Evolutionary conservation across 2,888 invertebrate species (phyloP).

Genomic region (Melanotus villosus): DNA sequence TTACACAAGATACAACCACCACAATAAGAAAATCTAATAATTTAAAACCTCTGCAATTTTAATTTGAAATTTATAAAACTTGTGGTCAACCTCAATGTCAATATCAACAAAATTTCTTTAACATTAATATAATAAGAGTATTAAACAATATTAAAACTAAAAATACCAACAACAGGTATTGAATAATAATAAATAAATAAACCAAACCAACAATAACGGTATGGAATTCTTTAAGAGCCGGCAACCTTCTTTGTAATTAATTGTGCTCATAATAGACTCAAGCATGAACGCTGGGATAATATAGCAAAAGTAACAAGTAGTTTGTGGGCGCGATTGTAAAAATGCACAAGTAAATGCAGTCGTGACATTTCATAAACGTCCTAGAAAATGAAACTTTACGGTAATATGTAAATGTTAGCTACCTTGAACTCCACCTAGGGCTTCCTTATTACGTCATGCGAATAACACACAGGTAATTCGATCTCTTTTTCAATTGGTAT

Average conservation of each 20-base stretch:
- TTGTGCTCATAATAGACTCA: neutral
- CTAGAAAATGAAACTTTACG: conserved; percentile 58
- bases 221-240: conserved; percentile 40
- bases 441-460: conserved; percentile 53
- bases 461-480: conserved; percentile 19
- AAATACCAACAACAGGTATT: neutral
- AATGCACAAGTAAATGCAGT: conserved; percentile 48
- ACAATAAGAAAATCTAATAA: too few relatives aligned
- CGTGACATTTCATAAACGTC: conserved; percentile 52
- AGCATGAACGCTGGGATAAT: conserved; percentile 2
- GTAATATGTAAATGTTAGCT: conserved; percentile 54
- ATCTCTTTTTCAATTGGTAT: neutral
- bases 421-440: conserved; percentile 60
- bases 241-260: conserved; percentile 46
- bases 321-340: conserved; percentile 52
- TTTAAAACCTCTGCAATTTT: too few relatives aligned
- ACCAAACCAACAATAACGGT: conserved; percentile 46
- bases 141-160: too few relatives aligned
- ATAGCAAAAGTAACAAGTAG: conserved; percentile 18
- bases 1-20: too few relatives aligned
- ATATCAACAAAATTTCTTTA: too few relatives aligned
- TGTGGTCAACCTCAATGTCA: too few relatives aligned
- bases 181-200: conserved; percentile 12
- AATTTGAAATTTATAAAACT: too few relatives aligned
- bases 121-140: too few relatives aligned